Evolutionary conservation across 2,888 invertebrate species (phyloP), one percentile per base, ranked within the genome.

Genomic region (Augiades crinisus): DNA sequence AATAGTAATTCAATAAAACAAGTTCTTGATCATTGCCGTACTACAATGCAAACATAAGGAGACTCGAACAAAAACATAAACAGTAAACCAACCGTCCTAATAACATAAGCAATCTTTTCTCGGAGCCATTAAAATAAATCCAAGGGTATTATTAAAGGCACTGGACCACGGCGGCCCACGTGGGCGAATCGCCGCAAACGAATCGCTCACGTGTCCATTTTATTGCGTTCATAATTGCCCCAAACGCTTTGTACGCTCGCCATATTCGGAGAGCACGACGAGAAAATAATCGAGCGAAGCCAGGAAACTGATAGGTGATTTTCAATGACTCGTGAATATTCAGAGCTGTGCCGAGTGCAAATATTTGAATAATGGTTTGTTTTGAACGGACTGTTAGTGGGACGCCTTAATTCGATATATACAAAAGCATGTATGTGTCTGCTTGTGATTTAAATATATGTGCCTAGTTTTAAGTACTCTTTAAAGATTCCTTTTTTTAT

Each of bases 151-250:
- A 41, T 34, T 41, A 33, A 47, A 37, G 30, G 10, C 37, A 19
- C 7, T 37, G 60, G 56, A 58, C 59, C 63, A 55, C 40, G 51
- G 61, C 60, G 59, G 57, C 47, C 52, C 47, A 56, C 54, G 58
- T 61, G 59, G 66, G 58, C 58, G 57, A 31, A 12, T 7, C 50
- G 50, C 57, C 40, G 31, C 60, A 60, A 62, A 69, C 66, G 61
- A 60, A 69, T 61, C 58, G 47, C 33, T 49, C 47, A 49, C 47
- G 47, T 40, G 33, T 24, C 33, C 16, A 40, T 47, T 47, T 47
- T 38, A 40, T 38, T 47, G 38, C 16, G 22, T 22, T 33, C 21
- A 40, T 47, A 40, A 31, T 40, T 47, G 38, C 30, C 37, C 14
- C 38, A 30, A 47, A 31, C 37, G 30, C 22, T 47, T 27, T 43